A percentile compares a stretch with the other conserved stretches of the same genome.
These are phyloP conservation scores for Caprella mutica DNA, from an alignment of 2,888 invertebrate genomes.

Conservation along the genomic window DNA sequence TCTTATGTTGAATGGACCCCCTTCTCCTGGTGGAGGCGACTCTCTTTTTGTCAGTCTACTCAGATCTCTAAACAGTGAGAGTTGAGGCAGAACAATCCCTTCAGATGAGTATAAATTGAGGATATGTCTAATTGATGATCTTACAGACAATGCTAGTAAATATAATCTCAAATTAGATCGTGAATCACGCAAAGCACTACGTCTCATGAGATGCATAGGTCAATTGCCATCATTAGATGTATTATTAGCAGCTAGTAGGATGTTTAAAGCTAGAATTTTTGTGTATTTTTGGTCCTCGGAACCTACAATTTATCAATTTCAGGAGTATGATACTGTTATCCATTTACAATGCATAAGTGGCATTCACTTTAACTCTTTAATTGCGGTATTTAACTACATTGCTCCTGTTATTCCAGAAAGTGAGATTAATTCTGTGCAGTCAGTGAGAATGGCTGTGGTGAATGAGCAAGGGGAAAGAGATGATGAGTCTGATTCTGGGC, in stretches of 20 bases:
- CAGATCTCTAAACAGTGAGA: not conserved
- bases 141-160: not conserved
- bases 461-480: too few species aligned
- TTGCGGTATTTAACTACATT: not conserved
- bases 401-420: not conserved
- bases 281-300: not conserved
- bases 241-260: not conserved
- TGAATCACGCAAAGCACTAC: not conserved
- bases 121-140: not conserved
- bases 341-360: not conserved
- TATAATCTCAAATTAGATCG: not conserved
- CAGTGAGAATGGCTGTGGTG: too few species aligned
- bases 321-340: not conserved
- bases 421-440: not conserved
- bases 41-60: not conserved
- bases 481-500: too few species aligned
- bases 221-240: not conserved
- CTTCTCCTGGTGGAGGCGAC: not conserved
- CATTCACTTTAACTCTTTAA: not conserved
- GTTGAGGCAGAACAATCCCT: not conserved
- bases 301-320: not conserved
- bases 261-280: not conserved
- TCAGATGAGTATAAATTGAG: not conserved
- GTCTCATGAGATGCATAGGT: not conserved
- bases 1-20: not conserved